A percentile compares a stretch with the other conserved stretches of the same genome.
These are phyloP conservation scores for Tribolium freemani DNA, from an alignment of 2,888 invertebrate species.

Conservation along the genomic window DNA sequence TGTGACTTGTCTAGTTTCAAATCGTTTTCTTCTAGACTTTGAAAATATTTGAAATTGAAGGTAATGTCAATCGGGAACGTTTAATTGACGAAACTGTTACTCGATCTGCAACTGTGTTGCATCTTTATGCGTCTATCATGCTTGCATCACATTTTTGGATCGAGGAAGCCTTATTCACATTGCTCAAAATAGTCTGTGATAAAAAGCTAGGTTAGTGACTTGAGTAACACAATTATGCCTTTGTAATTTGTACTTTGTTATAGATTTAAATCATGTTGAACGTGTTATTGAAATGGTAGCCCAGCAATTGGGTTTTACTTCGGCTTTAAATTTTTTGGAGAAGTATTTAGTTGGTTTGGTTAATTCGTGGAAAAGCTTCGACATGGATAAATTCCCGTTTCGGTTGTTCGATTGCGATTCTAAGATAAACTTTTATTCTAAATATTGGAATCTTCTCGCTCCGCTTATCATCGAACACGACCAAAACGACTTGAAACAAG, in stretches of 20 bases:
- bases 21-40: constrained; percentile 53
- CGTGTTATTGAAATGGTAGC: constrained; percentile 56
- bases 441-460: constrained; percentile 65
- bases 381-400: constrained; percentile 64
- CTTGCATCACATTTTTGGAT: constrained; percentile 70
- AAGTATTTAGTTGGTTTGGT: constrained; percentile 62
- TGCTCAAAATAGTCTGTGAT: constrained; percentile 71
- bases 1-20: too few relatives aligned
- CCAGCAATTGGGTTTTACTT: constrained; percentile 53
- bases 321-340: constrained; percentile 66
- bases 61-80: constrained; percentile 66
- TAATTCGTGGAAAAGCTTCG: constrained; percentile 34
- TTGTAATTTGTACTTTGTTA: constrained; percentile 21
- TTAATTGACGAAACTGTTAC: constrained; percentile 73
- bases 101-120: constrained; percentile 72
- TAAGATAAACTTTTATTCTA: constrained; percentile 66
- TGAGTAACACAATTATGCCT: neutral
- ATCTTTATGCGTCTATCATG: constrained; percentile 71
- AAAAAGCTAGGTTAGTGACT: constrained; percentile 18
- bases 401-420: constrained; percentile 60
- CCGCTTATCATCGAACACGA: constrained; percentile 66
- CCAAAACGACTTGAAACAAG: constrained; percentile 51
- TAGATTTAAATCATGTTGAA: constrained; percentile 51
- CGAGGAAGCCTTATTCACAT: constrained; percentile 70
- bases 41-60: constrained; percentile 65